Conservation (phyloP, 2,797 vertebrate genomes). For the Anniella stebbinsi region DNA sequence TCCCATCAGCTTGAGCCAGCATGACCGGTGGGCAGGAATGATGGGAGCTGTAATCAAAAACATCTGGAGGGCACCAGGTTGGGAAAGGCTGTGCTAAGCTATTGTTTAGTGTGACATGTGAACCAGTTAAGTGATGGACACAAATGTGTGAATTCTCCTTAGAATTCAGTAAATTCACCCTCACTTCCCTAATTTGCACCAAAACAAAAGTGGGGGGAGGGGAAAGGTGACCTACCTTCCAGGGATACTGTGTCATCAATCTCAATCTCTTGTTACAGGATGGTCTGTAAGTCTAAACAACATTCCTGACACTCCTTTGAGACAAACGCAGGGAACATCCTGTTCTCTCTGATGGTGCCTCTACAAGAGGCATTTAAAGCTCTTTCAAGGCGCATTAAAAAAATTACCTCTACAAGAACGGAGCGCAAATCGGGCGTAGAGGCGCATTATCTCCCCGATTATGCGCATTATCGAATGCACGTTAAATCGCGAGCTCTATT, state of each 20-base stretch:
- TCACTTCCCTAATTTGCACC: not conserved
- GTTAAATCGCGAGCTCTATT: no score
- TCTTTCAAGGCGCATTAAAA: no score
- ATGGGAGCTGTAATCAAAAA: no score
- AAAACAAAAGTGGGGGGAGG: not conserved
- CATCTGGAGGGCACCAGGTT: no score
- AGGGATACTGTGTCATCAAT: not conserved
- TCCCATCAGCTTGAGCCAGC: no score
- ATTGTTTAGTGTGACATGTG: not conserved
- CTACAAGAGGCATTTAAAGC: not conserved
- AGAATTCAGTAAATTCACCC: not conserved
- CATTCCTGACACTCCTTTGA: not conserved
- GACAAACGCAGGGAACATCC: not conserved
- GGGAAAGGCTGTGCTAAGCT: not conserved
- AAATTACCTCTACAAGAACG: no score
- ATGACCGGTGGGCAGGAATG: no score
- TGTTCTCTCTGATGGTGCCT: conserved; percentile 6
- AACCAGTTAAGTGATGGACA: not conserved
- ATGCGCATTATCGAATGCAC: no score
- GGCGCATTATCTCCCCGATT: no score
- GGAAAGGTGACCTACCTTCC: not conserved
- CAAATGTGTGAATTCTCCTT: not conserved
- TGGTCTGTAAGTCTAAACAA: not conserved
- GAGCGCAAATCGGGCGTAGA: no score
- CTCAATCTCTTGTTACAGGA: not conserved